Percentiles rank a stretch among this genome's conserved stretches.
phyloP scores from a whole-genome alignment of 2,113 vertebrate species.

The Oryzias curvinotus region DNA sequence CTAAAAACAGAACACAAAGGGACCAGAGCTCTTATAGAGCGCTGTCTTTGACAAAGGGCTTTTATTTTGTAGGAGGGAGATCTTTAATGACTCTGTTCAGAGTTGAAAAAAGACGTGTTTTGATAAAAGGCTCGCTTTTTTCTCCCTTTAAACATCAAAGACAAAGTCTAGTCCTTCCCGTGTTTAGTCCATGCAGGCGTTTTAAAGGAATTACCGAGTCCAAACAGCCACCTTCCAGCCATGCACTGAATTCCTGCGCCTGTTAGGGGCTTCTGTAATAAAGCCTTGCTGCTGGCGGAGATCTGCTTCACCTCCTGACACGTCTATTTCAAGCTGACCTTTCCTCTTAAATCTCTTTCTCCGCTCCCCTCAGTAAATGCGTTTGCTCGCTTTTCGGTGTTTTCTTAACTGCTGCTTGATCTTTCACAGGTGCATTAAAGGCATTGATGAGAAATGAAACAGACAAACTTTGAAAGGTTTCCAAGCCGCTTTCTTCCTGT shows the following conservation, averaged over 20 bases:
- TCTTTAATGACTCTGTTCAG: slow-evolving; percentile 19
- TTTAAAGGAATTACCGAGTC: slow-evolving; percentile 21
- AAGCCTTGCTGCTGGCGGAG: slow-evolving; percentile 34
- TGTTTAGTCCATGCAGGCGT: slow-evolving; percentile 12
- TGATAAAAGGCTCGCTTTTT: slow-evolving; percentile 47
- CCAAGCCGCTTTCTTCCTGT: not conserved
- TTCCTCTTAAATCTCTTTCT: slow-evolving; percentile 22
- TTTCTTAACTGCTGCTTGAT: not conserved
- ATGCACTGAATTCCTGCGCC: slow-evolving; percentile 7
- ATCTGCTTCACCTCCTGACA: slow-evolving; percentile 30
- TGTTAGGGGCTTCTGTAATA: slow-evolving; percentile 20
- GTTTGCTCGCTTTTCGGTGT: not conserved
- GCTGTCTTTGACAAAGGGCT: slow-evolving; percentile 45
- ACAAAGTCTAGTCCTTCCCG: not conserved
- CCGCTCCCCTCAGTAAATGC: slow-evolving; percentile 2
- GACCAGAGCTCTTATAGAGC: slow-evolving; percentile 18
- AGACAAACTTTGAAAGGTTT: not conserved
- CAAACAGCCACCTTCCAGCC: slow-evolving; percentile 6
- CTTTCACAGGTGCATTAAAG: not conserved
- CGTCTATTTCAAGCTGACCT: slow-evolving; percentile 61
- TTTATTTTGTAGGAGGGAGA: slow-evolving; percentile 42
- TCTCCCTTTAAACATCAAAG: slow-evolving; percentile 14
- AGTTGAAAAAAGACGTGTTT: slow-evolving; percentile 24
- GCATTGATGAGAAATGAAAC: not conserved
- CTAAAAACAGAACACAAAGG: slow-evolving; percentile 34